A percentile compares a stretch with the other conserved stretches of the same genome.
Evolutionary conservation across 2,888 invertebrate genomes (phyloP).

Genomic region (Pollenia angustigena): DNA sequence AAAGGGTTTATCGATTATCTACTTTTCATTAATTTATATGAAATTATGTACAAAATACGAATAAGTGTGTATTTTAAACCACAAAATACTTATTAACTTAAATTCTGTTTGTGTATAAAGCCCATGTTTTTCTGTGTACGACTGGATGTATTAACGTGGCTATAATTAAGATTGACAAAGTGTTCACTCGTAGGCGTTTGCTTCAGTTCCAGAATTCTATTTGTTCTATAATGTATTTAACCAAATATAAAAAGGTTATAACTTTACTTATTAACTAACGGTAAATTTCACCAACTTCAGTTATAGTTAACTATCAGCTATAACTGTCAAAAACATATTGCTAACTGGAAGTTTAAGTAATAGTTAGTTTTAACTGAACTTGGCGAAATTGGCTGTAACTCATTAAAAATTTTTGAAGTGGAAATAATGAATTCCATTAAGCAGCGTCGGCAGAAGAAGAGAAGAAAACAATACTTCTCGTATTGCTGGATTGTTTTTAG

Average conservation of each 20-base stretch:
- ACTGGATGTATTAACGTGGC: constrained; percentile 27
- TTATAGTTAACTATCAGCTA: too few species aligned
- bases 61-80: constrained; percentile 17
- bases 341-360: too few species aligned
- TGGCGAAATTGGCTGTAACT: too few species aligned
- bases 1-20: constrained; percentile 17
- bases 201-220: constrained; percentile 22
- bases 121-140: constrained; percentile 14
- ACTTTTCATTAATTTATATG: background rate
- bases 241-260: constrained; percentile 10
- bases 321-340: too few species aligned
- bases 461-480: background rate
- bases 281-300: too few species aligned
- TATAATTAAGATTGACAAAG: constrained; percentile 74
- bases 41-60: background rate
- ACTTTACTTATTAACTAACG: constrained; percentile 19
- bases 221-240: constrained; percentile 19
- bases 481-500: constrained; percentile 5
- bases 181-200: constrained; percentile 68
- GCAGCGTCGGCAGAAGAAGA: background rate
- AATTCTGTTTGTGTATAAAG: background rate
- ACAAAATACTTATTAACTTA: constrained; percentile 25
- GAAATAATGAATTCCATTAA: constrained; percentile 12
- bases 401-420: constrained; percentile 6
- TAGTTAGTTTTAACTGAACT: too few species aligned